Evolutionary conservation across 2,888 invertebrate species (phyloP), one percentile per base, ranked within the genome.

Genomic region (Eurytoma adleriae): DNA sequence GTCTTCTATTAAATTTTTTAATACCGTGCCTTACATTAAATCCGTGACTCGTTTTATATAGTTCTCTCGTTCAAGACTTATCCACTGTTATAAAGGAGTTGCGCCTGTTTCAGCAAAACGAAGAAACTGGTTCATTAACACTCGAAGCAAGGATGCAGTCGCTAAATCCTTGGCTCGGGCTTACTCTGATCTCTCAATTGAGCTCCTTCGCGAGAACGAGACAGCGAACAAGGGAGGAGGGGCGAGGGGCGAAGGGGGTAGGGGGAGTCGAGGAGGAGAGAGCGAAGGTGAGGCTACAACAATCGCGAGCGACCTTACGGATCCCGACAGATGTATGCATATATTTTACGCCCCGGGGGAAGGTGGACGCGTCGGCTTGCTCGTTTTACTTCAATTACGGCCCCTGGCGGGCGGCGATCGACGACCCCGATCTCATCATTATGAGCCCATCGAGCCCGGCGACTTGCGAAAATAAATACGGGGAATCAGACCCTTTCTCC

Each of bases 321-420:
- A 13, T 66, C 50, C 50, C 79, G 76, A 82, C 79, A 79, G 79
- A 79, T 79, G 82, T 79, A 77, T 27, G 61, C 64, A 30, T 68
- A 68, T 50, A 69, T 64, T 52, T 50, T 54, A 54, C 20, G 13
- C 54, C 64, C n/a, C 48, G 56, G n/a, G 24, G 50, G 52, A 14
- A 4, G 54, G 14, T 20, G 54, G n/a, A 10, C 68, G 14, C 16
- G 52, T 66, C 20, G 54, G 3, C 16, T 67, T 68, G 62, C 68
- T 79, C 68, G 54, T 78, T 64, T 74, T 79, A 54, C 79, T 54
- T 79, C 77, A 82, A 77, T 82, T 79, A 79, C 76, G 61, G 70
- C 0, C 40, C 10, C 62, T 40, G 4, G n/a, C 24, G 16, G 30
- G 40, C 27, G 18, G 50, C 67, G 61, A 75, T 70, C 78, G 59